Conservation (phyloP, 1,140 invertebrate genomes). For the Trypoxylus dichotomus region DNA sequence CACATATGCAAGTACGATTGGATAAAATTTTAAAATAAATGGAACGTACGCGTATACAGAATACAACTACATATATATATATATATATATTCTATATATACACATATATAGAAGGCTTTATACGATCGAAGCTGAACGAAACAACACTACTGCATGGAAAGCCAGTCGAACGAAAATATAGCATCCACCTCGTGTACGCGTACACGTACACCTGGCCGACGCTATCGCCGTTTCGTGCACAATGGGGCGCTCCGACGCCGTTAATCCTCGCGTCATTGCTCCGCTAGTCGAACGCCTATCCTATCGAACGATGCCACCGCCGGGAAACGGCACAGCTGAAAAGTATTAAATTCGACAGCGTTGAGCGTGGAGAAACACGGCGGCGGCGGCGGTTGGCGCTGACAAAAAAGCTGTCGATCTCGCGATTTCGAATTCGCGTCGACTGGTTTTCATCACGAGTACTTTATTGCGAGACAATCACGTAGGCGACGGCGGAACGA, state of each 20-base stretch:
- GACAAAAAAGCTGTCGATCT: neutral
- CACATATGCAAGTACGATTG: no score
- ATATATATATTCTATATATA: neutral
- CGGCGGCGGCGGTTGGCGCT: neutral
- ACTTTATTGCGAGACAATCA: conserved; percentile 14
- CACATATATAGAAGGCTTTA: conserved; percentile 2
- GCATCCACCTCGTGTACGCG: neutral
- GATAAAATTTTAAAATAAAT: no score
- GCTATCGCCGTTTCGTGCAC: neutral
- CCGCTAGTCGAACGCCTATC: neutral
- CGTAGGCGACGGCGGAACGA: neutral
- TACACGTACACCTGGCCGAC: neutral
- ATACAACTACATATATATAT: neutral
- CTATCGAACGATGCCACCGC: neutral
- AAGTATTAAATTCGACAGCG: conserved; percentile 12
- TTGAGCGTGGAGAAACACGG: neutral
- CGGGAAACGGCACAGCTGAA: neutral
- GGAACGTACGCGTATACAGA: neutral
- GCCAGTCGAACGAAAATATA: conserved; percentile 12
- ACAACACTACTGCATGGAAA: conserved; percentile 13
- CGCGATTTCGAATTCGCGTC: conserved; percentile 3
- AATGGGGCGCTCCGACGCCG: neutral
- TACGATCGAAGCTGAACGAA: conserved; percentile 15
- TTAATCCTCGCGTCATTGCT: no score
- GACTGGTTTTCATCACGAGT: conserved; percentile 11